These are phyloP conservation scores for Cyanoderma ruficeps DNA, from an alignment of 2,113 vertebrate genomes.

Conservation along the genomic window DNA sequence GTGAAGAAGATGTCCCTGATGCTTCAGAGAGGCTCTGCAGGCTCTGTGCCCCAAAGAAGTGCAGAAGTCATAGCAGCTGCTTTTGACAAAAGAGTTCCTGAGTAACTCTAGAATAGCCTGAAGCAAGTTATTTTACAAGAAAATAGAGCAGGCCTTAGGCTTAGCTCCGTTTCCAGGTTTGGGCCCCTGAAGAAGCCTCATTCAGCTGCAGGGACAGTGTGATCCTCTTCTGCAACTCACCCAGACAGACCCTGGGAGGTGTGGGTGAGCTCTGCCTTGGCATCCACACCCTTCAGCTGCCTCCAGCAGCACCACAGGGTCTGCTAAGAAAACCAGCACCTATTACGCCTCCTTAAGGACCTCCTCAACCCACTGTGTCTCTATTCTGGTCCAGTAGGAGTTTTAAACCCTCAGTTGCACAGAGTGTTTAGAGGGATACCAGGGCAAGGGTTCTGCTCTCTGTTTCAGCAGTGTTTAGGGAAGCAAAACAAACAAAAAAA, in stretches of 20 bases:
- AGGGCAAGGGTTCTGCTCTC: neutral
- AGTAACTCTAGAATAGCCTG: neutral
- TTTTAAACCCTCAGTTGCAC: neutral
- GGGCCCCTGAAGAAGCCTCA: neutral
- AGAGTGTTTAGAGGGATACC: neutral
- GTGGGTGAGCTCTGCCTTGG: neutral
- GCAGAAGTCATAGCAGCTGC: neutral
- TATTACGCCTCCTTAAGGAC: neutral
- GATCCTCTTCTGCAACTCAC: neutral
- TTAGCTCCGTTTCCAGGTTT: neutral
- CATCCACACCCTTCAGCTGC: neutral
- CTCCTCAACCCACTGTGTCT: neutral
- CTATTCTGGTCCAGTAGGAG: neutral
- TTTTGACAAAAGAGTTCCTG: neutral
- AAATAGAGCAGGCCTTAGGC: neutral
- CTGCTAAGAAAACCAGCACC: neutral
- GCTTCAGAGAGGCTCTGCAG: neutral
- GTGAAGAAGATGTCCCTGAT: neutral
- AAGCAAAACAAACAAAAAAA: neutral
- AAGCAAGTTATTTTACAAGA: neutral
- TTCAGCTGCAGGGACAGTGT: neutral
- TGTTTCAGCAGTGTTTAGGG: neutral
- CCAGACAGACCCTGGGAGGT: neutral
- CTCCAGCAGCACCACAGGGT: neutral
- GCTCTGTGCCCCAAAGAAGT: neutral